Evolutionary conservation across 2,888 invertebrate species (phyloP), one percentile per base, ranked within the genome.

Genomic region (Meloe dianella): DNA sequence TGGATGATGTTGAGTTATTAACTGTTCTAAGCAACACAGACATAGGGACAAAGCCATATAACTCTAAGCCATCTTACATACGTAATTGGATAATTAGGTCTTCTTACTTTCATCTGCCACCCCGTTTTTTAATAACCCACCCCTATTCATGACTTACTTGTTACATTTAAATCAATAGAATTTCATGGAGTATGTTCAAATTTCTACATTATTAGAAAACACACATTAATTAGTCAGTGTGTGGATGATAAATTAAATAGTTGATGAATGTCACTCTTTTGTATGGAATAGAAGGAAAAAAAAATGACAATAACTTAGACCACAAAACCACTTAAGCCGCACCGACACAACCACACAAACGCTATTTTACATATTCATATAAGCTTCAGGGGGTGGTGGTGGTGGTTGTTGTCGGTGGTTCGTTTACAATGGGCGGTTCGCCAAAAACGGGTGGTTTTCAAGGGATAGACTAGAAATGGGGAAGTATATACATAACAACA

Each of bases 291-390:
- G 8, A n/a, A 41, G 4, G 17, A n/a, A 41, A 41, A 41, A 41
- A 65, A 65, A 68, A 68, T 63, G 68, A 61, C 61, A 68, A 65
- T 68, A 68, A 68, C 56, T 68, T 65, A 63, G 54, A 57, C 60
- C 61, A 32, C 61, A 65, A 68, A 65, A 68, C 67, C 67, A 56
- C 62, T 68, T 68, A 68, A 68, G 65, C 68, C 64, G 68, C 14
- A 54, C 67, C 57, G 56, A 60, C 58, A 58, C 51, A 47, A 54
- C 67, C 63, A 62, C 63, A 62, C 64, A 65, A 64, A 61, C 62
- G 62, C 64, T 68, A 65, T 65, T 68, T 68, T 68, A 68, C 68
- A 68, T 68, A 68, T 68, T 68, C 68, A 68, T 68, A 68, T 63
- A 68, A 62, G 68, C 57, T 47, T 20, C 57, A 57, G 65, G 60